These are phyloP conservation scores for Pseudomyrmex dendroicus DNA, from an alignment of 1,140 invertebrate genomes.

Conservation along the genomic window DNA sequence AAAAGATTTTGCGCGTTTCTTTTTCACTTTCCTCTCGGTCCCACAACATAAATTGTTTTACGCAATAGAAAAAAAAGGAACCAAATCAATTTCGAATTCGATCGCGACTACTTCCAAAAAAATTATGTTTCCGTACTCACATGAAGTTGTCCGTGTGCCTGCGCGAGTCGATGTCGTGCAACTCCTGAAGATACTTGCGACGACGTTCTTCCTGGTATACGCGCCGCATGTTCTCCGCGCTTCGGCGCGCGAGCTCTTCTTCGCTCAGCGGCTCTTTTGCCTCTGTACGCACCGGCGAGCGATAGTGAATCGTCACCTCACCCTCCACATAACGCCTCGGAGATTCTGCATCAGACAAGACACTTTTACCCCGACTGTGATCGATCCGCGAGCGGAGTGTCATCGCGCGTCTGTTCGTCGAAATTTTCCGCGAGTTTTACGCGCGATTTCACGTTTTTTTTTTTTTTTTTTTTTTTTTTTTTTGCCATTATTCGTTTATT, in stretches of 20 bases:
- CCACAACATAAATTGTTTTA: too few relatives aligned
- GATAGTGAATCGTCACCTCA: conserved; percentile 97
- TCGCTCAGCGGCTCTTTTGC: conserved; percentile 93
- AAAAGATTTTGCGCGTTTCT: too few relatives aligned
- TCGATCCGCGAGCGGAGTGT: conserved; percentile 7
- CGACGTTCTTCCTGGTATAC: conserved; percentile 95
- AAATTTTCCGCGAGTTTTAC: background rate
- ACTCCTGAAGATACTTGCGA: conserved; percentile 94
- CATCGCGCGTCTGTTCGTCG: background rate
- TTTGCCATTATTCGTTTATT: background rate
- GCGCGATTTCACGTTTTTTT: too few relatives aligned
- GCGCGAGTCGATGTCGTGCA: conserved; percentile 95
- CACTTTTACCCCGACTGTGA: conserved; percentile 45
- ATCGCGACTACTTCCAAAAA: too few relatives aligned
- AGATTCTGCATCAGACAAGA: conserved; percentile 87
- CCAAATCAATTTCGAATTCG: too few relatives aligned
- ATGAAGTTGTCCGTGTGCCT: conserved; percentile 96
- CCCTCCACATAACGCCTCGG: conserved; percentile 94
- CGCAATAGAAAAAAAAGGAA: too few relatives aligned
- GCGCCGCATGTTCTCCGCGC: conserved; percentile 95
- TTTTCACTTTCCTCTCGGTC: too few relatives aligned
- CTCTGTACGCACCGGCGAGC: conserved; percentile 93
- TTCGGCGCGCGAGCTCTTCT: conserved; percentile 92
- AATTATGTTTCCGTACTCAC: conserved; percentile 82
- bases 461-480: background rate